A percentile compares a stretch with the other conserved stretches of the same genome.
Evolutionary conservation across 2,888 invertebrate genomes (phyloP).

Genomic region (Rotaria socialis): DNA sequence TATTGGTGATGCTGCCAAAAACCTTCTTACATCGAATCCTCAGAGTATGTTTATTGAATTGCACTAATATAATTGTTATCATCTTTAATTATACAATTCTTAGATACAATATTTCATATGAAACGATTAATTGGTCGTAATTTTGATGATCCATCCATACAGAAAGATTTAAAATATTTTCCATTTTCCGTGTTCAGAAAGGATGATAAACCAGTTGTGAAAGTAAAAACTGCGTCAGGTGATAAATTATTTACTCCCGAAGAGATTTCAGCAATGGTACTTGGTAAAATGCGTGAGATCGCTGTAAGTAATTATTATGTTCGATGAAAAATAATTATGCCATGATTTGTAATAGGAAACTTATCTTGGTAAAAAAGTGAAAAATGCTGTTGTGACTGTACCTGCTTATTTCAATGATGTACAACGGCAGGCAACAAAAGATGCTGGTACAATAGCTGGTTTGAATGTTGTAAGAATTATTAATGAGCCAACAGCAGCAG

Average conservation of each 20-base stretch:
- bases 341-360: slow-evolving; percentile 38
- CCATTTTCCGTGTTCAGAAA: slow-evolving; percentile 52
- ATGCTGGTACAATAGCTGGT: slow-evolving; percentile 90
- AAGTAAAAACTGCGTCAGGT: background rate
- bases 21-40: slow-evolving; percentile 68
- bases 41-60: slow-evolving; percentile 56
- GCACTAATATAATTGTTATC: background rate
- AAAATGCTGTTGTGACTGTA: slow-evolving; percentile 83
- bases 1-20: slow-evolving; percentile 62
- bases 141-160: slow-evolving; percentile 52
- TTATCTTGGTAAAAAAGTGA: slow-evolving; percentile 61
- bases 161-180: slow-evolving; percentile 54
- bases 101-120: slow-evolving; percentile 62
- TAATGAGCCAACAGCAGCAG: slow-evolving; percentile 86
- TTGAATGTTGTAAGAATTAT: slow-evolving; percentile 89
- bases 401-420: slow-evolving; percentile 99
- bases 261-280: slow-evolving; percentile 97
- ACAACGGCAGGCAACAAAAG: slow-evolving; percentile 96
- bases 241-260: slow-evolving; percentile 87
- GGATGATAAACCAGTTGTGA: slow-evolving; percentile 39
- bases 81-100: background rate
- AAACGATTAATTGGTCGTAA: slow-evolving; percentile 55
- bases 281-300: slow-evolving; percentile 87
- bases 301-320: slow-evolving; percentile 65
- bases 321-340: too few relatives aligned